Conservation (phyloP, 1,140 invertebrate species). For the Rhopalosiphum padi region DNA sequence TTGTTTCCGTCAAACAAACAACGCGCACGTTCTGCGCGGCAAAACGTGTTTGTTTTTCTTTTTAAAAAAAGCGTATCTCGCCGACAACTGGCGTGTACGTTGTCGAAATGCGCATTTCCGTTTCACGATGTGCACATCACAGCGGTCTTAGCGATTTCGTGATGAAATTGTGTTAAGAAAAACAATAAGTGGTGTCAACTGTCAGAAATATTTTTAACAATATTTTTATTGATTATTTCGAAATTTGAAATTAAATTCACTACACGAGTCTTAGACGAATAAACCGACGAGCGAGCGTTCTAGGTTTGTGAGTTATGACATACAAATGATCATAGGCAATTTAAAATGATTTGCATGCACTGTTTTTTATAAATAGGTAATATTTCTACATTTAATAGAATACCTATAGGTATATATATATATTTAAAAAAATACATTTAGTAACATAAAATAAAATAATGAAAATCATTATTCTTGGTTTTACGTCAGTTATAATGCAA, state of each 20-base stretch:
- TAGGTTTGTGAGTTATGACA: too few relatives aligned
- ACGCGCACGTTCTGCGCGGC: neutral
- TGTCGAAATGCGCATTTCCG: slow-evolving; percentile 48
- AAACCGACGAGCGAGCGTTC: neutral
- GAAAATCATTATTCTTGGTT: too few relatives aligned
- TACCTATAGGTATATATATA: too few relatives aligned
- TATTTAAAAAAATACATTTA: too few relatives aligned
- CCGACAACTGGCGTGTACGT: neutral
- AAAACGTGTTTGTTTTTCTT: slow-evolving; percentile 42
- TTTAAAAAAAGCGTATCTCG: neutral
- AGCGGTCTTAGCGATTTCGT: neutral
- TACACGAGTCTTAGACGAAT: neutral
- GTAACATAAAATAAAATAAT: too few relatives aligned
- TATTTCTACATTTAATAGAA: too few relatives aligned
- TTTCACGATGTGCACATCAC: neutral
- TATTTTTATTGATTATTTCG: neutral
- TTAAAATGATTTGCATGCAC: too few relatives aligned
- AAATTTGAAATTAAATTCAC: neutral
- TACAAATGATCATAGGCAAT: too few relatives aligned
- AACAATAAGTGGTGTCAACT: neutral
- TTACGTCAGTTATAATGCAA: too few relatives aligned
- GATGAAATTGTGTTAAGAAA: neutral
- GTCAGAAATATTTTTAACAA: neutral
- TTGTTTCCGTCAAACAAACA: slow-evolving; percentile 50
- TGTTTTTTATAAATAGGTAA: too few relatives aligned